Base-by-base conservation (phyloP, 2,113 vertebrate species). In the Melospiza georgiana region DNA sequence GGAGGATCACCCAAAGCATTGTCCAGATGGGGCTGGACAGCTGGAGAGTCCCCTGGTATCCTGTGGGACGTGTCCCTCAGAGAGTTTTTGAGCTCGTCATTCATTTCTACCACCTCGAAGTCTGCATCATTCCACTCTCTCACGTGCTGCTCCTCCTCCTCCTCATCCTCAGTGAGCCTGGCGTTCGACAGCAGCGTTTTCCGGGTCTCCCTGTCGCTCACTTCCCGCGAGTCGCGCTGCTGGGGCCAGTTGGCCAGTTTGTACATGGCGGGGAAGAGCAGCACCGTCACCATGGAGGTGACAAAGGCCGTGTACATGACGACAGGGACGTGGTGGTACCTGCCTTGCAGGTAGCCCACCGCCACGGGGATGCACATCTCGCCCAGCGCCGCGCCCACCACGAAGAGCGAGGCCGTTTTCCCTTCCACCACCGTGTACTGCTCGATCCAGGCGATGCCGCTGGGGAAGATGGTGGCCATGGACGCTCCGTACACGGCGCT, bases 361-460 rank as follows among this genome's bases (percentile, higher is more conserved):
- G 93, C 25, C 0, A 96, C 98, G 1, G 99, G 99, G 61, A 99
- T 97, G 68, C 98, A 98, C 99, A 99, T 99, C 97, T 99, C 99
- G 1, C 99, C 99, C 80, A 99, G 95, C 1, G 98, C 98, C 0
- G 99, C 99, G 0, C 99, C 99, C 2, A 99, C 90, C 25, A 99
- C 99, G 2, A 99, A 99, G 7, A 97, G 88, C 0, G 99, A 98
- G 0, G 99, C 98, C 0, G 98, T 97, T 43, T 97, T 98, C 1
- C 98, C 98, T 0, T 98, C 98, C 57, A 99, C 97, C 0, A 97
- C 97, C 0, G 98, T 99, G 98, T 99, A 99, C 97, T 99, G 99
- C 81, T 99, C 99, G 39, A 99, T 61, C 99, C 99, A 99, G 44
- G 99, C 98, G 51, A 99, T 95, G 5, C 99, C 99, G 5, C 99